Base-by-base conservation (phyloP, 2,888 invertebrate species). In the Drosophila tripunctata region DNA sequence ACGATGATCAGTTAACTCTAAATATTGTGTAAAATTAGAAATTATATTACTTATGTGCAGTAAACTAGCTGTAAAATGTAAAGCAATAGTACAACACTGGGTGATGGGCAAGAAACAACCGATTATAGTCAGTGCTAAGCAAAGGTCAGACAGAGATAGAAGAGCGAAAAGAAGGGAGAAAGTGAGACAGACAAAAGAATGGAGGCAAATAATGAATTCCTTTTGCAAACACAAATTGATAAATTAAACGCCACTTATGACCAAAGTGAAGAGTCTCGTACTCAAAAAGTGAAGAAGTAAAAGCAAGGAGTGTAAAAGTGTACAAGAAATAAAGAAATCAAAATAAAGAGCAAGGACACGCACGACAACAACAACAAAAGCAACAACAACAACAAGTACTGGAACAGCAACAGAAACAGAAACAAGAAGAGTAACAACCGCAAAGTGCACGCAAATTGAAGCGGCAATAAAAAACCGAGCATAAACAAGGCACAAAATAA, bases 171-270 rank as follows among this genome's bases (percentile, higher is more conserved):
- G 19, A 36, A 24, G 35, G 52, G 36, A 33, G 7, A 41, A 52
- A 27, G 27, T 10, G 27, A 10, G 27, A 10, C 3, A 2, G 48
- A 45, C n/a, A 19, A 60, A 52, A 55, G 17, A 14, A 62, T 57
- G 45, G 55, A n/a, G 69, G 62, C 63, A 80, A 80, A 81, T 76
- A 82, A 88, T 79, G 70, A 88, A 83, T 84, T 84, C 78, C 68
- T 73, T 77, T 75, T 78, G 70, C 80, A 86, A 83, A 77, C 81
- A 60, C 84, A 83, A 84, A 84, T 84, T 88, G 88, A 80, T 84
- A 84, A 88, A 84, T 88, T 84, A 84, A 84, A 88, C 85, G 87
- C 68, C 84, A 84, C 88, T 84, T 84, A 88, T 65, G 74, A 63
- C 45, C 60, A 63, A 63, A 67, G 52, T 35, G 52, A 55, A 40